Percentiles rank a stretch among this genome's conserved stretches.
Conservation (phyloP, 1,140 invertebrate genomes). For the Bombus affinis region DNA sequence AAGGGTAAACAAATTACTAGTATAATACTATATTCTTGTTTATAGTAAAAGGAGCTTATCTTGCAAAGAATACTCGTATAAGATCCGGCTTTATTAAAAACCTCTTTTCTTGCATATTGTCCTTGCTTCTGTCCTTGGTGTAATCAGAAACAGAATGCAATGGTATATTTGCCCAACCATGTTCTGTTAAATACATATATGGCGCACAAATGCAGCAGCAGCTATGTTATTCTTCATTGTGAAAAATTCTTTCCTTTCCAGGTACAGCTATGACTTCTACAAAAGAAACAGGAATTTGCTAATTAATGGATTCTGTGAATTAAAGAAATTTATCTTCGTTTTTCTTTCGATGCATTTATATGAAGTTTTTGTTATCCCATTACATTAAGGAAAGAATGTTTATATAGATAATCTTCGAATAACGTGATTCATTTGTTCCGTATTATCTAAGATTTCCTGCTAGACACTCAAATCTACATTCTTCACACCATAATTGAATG, state of each 20-base stretch:
- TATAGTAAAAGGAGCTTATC: not conserved
- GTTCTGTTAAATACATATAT: not conserved
- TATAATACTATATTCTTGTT: not conserved
- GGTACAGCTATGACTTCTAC: not conserved
- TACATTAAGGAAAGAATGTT: too few species aligned
- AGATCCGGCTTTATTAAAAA: slow-evolving; percentile 1
- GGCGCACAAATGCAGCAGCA: not conserved
- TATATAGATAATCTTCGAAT: too few species aligned
- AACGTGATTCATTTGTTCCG: too few species aligned
- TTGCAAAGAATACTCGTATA: not conserved
- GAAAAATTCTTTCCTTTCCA: not conserved
- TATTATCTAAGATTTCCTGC: too few species aligned
- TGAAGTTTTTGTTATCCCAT: too few species aligned
- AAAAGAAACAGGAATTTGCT: not conserved
- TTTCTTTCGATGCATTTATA: too few species aligned
- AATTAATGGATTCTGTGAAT: not conserved
- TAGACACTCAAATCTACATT: too few species aligned
- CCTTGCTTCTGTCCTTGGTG: not conserved
- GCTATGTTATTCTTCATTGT: not conserved
- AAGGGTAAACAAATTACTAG: too few species aligned
- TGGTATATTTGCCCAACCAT: not conserved
- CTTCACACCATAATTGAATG: too few species aligned
- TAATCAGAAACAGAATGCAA: not conserved
- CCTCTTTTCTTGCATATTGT: too few species aligned
- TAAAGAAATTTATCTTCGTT: too few species aligned